phyloP scores from a whole-genome alignment of 1,140 invertebrate genomes.

The Ectropis grisescens region DNA sequence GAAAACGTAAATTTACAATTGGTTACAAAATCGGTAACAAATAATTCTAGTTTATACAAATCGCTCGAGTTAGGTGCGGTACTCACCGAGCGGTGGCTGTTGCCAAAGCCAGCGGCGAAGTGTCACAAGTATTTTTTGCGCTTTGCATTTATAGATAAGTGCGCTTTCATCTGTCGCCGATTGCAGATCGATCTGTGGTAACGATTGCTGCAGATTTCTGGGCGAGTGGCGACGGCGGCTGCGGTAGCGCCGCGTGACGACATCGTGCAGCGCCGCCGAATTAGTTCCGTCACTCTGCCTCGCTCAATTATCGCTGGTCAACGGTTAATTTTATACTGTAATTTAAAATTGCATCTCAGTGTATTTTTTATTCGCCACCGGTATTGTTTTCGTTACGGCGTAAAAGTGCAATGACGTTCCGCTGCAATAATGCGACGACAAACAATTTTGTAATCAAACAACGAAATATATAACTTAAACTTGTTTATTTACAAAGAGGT shows the following conservation, averaged over 20 bases:
- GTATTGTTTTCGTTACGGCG: too few relatives aligned
- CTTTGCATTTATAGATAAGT: conserved; percentile 61
- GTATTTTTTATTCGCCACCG: too few relatives aligned
- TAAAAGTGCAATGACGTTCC: too few relatives aligned
- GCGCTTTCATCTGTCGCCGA: conserved; percentile 49
- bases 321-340: too few relatives aligned
- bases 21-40: neutral
- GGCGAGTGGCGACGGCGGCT: conserved; percentile 39
- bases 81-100: conserved; percentile 26
- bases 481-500: conserved; percentile 52
- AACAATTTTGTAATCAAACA: too few relatives aligned
- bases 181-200: conserved; percentile 57
- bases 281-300: conserved; percentile 44
- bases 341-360: too few relatives aligned
- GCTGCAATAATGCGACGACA: too few relatives aligned
- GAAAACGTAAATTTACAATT: conserved; percentile 15
- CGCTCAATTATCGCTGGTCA: too few relatives aligned
- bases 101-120: conserved; percentile 23
- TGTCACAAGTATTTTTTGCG: conserved; percentile 41
- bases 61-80: too few relatives aligned
- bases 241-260: conserved; percentile 36
- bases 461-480: too few relatives aligned
- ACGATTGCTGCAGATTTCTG: conserved; percentile 61
- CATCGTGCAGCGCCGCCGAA: conserved; percentile 42
- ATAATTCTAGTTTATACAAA: too few relatives aligned